phyloP scores from a whole-genome alignment of 2,888 invertebrate genomes.

The Molorchus minor region DNA sequence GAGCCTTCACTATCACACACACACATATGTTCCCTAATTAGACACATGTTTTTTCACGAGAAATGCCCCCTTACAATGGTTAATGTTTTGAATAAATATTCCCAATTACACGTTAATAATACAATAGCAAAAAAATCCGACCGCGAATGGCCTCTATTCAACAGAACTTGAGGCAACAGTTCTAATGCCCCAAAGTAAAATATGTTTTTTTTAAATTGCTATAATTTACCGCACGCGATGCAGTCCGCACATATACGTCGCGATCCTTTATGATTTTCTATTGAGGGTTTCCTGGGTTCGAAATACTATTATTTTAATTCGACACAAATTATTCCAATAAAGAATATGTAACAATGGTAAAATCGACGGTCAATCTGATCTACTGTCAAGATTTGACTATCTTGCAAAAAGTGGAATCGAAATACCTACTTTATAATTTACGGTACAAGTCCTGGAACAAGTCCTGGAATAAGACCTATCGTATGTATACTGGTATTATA shows the following conservation, averaged over 20 bases:
- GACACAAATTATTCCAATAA: too few relatives aligned
- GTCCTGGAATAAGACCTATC: too few relatives aligned
- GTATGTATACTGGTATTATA: too few relatives aligned
- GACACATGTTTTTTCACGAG: constrained; percentile 20
- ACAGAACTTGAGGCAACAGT: not conserved
- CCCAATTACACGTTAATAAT: constrained; percentile 18
- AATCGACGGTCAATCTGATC: too few relatives aligned
- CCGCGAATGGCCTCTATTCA: constrained; percentile 6
- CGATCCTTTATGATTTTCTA: not conserved
- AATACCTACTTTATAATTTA: too few relatives aligned
- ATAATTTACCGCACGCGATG: constrained; percentile 18
- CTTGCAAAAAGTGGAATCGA: too few relatives aligned
- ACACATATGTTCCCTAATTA: constrained; percentile 20
- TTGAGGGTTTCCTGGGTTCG: not conserved
- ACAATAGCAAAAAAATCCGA: constrained; percentile 9
- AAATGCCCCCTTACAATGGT: constrained; percentile 13
- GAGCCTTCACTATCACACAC: too few relatives aligned
- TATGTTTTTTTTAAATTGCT: constrained; percentile 21
- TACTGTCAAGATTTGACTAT: too few relatives aligned
- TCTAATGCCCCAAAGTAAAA: constrained; percentile 3
- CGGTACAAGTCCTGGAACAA: too few relatives aligned
- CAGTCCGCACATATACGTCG: not conserved
- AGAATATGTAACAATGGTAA: too few relatives aligned
- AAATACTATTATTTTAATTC: too few relatives aligned
- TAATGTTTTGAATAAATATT: constrained; percentile 24